These are phyloP conservation scores for Trididemnum miniatum DNA, from an alignment of 23 tunicate species.

Conservation along the genomic window DNA sequence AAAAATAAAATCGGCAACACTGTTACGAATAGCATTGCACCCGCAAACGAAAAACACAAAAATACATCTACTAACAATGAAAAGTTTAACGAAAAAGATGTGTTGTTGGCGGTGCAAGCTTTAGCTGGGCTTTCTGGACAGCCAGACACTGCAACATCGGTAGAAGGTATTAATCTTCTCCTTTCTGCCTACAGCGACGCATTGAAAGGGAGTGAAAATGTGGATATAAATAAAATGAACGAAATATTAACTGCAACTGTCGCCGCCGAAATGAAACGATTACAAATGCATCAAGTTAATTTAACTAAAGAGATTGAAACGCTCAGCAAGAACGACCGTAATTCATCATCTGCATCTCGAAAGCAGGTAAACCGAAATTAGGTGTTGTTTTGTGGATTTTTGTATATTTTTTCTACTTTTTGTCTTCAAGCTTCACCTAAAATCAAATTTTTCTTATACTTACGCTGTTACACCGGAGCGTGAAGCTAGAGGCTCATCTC, in stretches of 20 bases:
- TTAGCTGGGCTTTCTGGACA: neutral
- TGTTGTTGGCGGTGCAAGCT: neutral
- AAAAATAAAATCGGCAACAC: neutral
- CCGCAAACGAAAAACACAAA: neutral
- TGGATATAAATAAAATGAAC: conserved; percentile 49
- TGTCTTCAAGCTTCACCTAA: no score
- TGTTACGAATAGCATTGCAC: neutral
- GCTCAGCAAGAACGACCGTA: conserved; percentile 28
- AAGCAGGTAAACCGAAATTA: conserved; percentile 5
- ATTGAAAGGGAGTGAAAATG: conserved; percentile 11
- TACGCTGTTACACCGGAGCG: no score
- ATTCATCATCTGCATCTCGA: neutral
- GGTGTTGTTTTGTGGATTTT: no score
- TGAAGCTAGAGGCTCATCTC: no score
- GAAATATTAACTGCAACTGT: conserved; percentile 55
- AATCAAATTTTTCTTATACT: no score
- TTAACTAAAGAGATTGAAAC: conserved; percentile 38
- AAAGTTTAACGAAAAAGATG: neutral
- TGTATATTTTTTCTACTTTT: no score
- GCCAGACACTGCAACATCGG: neutral
- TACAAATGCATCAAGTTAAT: conserved; percentile 40
- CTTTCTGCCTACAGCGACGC: neutral
- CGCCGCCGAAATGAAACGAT: conserved; percentile 57
- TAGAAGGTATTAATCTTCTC: conserved; percentile 6
- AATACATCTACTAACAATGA: neutral